A percentile compares a stretch with the other conserved stretches of the same genome.
Conservation (phyloP, 2,888 invertebrate species). For the Agrochola litura region DNA sequence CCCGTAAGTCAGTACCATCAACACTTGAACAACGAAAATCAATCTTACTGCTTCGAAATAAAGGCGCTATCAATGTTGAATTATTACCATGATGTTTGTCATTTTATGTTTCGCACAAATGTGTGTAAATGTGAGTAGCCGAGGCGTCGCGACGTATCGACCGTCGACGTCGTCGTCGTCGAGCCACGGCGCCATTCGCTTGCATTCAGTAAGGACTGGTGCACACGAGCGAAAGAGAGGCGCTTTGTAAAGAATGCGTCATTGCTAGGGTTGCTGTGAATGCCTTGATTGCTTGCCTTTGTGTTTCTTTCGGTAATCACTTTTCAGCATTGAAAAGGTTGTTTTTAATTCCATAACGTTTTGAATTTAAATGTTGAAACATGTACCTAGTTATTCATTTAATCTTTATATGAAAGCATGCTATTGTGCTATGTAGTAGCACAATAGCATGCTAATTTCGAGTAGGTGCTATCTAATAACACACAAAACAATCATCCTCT, state of each 20-base stretch:
- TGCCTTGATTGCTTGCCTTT: constrained; percentile 26
- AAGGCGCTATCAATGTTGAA: background rate
- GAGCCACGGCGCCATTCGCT: constrained; percentile 58
- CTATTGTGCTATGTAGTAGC: background rate
- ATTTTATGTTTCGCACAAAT: constrained; percentile 36
- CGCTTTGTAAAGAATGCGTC: constrained; percentile 32
- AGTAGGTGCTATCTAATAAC: background rate
- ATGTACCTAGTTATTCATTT: background rate
- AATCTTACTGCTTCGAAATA: background rate
- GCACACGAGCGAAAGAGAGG: constrained; percentile 34
- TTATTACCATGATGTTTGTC: background rate
- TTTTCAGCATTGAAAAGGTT: background rate
- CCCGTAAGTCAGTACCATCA: background rate
- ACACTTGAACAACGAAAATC: background rate
- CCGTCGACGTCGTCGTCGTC: constrained; percentile 63
- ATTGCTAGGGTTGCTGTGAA: constrained; percentile 14
- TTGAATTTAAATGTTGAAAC: background rate
- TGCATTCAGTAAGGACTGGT: constrained; percentile 43
- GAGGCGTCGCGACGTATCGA: constrained; percentile 85
- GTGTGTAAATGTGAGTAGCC: constrained; percentile 47
- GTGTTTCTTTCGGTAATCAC: background rate
- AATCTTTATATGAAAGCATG: background rate
- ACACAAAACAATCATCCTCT: background rate
- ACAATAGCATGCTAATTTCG: background rate
- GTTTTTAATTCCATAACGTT: constrained; percentile 4